Evolutionary conservation across 1,140 invertebrate species (phyloP).

Genomic region (Drosophila melanica): DNA sequence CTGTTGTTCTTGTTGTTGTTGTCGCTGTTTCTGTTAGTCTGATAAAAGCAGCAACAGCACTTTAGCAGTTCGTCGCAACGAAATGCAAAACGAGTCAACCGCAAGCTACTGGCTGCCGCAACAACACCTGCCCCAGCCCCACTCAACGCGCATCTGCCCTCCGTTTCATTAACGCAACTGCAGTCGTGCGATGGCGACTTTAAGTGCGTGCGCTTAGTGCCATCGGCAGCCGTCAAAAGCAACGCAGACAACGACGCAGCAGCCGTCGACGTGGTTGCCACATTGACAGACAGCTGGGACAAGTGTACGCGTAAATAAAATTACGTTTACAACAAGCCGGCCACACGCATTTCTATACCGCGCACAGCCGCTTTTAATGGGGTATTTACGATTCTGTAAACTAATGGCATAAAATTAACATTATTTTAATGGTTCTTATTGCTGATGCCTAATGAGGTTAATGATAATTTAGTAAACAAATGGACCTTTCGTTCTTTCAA

Average conservation of each 20-base stretch:
- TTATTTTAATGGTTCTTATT: too few relatives aligned
- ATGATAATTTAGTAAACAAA: background rate
- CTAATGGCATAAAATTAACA: too few relatives aligned
- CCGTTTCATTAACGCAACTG: slow-evolving; percentile 61
- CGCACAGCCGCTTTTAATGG: background rate
- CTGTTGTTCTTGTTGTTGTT: background rate
- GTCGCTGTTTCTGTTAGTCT: slow-evolving; percentile 7
- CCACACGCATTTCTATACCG: slow-evolving; percentile 65
- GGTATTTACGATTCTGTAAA: background rate
- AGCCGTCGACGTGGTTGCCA: slow-evolving; percentile 34
- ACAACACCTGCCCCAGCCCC: background rate
- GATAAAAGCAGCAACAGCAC: slow-evolving; percentile 29
- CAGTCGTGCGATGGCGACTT: slow-evolving; percentile 56
- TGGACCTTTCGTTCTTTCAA: background rate
- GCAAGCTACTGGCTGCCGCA: slow-evolving; percentile 33
- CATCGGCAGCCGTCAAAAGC: slow-evolving; percentile 79
- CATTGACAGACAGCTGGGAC: slow-evolving; percentile 69
- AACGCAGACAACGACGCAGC: slow-evolving; percentile 52
- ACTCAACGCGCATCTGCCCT: background rate
- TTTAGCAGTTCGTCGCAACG: slow-evolving; percentile 33
- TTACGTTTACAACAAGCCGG: slow-evolving; percentile 68
- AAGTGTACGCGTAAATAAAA: slow-evolving; percentile 76
- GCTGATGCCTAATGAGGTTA: too few relatives aligned
- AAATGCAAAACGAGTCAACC: slow-evolving; percentile 70
- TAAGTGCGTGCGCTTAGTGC: slow-evolving; percentile 79